Evolutionary conservation across 1,140 invertebrate genomes (phyloP), one percentile per base, ranked within the genome.

Genomic region (Leptonema lineaticorne): DNA sequence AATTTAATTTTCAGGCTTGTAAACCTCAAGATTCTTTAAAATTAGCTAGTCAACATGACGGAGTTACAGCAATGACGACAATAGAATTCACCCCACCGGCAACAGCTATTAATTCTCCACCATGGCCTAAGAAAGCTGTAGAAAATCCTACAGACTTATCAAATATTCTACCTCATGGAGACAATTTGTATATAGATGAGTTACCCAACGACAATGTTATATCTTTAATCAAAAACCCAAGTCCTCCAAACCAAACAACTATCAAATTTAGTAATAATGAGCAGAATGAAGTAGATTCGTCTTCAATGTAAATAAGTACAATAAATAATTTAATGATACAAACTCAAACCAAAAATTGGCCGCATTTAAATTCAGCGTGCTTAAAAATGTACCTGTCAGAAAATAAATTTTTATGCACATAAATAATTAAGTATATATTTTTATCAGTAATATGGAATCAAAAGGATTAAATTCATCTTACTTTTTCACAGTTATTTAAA

Each of bases 31-130:
- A 72, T 56, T 69, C 71, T 3, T 29, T 72, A 46, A 69, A 66
- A 57, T 57, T 72, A 26, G 64, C 67, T n/a, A 72, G 71, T 50
- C 68, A 69, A 20, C 68, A 69, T 16, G 71, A 72, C 58, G 71
- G 71, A 8, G 27, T 69, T 8, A 72, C 71, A 14, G 70, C 70
- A 1, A 37, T 69, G 16, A 69, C 71, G 2, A 69, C 50, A n/a
- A 45, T 72, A 5, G 71, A 72, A 48, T 69, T 72, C 16, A 69
- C 71, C 8, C 71, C 71, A 18, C 71, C 71, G 7, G 28, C 64
- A 30, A 69, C 71, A 1, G 63, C 37, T 27, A 63, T 4, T 29
- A 72, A 64, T 63, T 72, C 68, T 64, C 71, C 68, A 33, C 71
- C 67, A 26, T 69, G 71, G 71, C 71, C 71, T 16, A 72, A 69